Base-by-base conservation (phyloP, 1,140 invertebrate species). In the Zaprionus kolodkinae region DNA sequence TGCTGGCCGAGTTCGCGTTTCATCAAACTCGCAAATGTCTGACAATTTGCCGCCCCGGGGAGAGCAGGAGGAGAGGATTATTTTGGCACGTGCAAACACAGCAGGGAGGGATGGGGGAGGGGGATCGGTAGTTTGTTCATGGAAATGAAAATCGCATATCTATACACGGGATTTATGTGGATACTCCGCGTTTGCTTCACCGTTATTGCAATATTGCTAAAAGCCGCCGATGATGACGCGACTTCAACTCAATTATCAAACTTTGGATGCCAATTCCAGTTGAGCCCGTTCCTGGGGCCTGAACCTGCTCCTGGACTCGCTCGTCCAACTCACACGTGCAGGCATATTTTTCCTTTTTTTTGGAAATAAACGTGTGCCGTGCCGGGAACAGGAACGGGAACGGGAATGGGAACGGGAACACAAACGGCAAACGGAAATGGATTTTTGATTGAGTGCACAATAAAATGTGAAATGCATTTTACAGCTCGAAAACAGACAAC, bases 381-480 rank as follows among this genome's bases (percentile, higher is more conserved):
- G 40, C 50, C 35, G 57, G 33, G 36, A 48, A 25, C 43, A 15
- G 33, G 36, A 48, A 30, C 27, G 27, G 27, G 27, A 30, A 25
- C 43, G 15, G 33, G 36, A 48, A 30, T 3, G 27, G 27, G 27
- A 30, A 30, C 27, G 27, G 27, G 27, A 30, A 27, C 57, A 67
- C 69, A 76, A 76, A 67, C 62, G 69, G 64, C 80, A 87, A 87
- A 88, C 81, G 84, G 84, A 89, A 88, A 88, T 88, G 84, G 84
- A 88, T 88, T 88, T 88, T 88, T 88, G 85, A 88, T 88, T 88
- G 84, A 88, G 84, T 88, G 84, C 84, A 84, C 84, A 88, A 89
- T 88, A 88, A 88, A 88, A 88, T 88, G 85, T 84, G 78, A 88
- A 88, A 88, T 89, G 84, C 84, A 87, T 84, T 87, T 87, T 84